These are phyloP conservation scores for Chelonus insularis DNA, from an alignment of 1,140 invertebrate species.

Conservation along the genomic window DNA sequence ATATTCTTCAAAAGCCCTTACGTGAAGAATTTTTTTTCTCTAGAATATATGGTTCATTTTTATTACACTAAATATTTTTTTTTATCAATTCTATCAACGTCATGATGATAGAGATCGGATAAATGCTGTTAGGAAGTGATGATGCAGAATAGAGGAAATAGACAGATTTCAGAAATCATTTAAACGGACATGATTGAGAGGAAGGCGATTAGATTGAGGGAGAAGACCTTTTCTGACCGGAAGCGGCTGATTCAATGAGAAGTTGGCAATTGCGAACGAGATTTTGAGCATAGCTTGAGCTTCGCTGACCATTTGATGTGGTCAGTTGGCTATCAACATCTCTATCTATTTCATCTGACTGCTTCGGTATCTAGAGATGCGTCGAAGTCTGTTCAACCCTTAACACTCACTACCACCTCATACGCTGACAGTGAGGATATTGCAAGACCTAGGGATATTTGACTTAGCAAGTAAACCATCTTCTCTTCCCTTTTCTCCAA, in stretches of 20 bases:
- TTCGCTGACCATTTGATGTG: conserved; percentile 19
- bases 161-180: conserved; percentile 17
- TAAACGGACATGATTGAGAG: conserved; percentile 10
- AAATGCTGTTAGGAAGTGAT: not conserved
- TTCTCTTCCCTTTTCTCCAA: conserved; percentile 15
- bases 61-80: not conserved
- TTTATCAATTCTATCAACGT: not conserved
- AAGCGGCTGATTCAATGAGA: not conserved
- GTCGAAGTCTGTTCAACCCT: conserved; percentile 13
- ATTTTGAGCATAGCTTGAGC: conserved; percentile 10
- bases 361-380: conserved; percentile 8
- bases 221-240: not conserved
- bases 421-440: conserved; percentile 44
- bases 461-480: conserved; percentile 52
- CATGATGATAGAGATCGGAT: not conserved
- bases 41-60: not conserved
- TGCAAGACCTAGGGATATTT: conserved; percentile 48
- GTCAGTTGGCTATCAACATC: conserved; percentile 10
- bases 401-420: conserved; percentile 41
- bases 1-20: no score
- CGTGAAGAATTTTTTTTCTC: no score
- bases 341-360: conserved; percentile 9
- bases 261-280: conserved; percentile 4
- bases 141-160: not conserved
- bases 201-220: not conserved